Conservation (phyloP, 2,888 invertebrate species). For the Chaetogeoica ovagalla region DNA sequence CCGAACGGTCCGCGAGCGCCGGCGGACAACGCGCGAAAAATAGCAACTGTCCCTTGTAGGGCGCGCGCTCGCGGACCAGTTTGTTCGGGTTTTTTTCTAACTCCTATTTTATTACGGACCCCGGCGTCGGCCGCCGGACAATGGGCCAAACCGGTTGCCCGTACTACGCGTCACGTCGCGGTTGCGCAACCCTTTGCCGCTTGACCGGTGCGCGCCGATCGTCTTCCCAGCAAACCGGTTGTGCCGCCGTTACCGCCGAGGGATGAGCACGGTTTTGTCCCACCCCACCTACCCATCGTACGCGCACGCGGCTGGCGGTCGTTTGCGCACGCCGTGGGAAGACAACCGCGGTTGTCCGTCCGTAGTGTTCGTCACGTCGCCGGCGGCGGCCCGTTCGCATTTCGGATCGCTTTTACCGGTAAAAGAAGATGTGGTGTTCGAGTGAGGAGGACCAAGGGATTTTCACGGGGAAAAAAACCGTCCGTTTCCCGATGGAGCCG, state of each 20-base stretch:
- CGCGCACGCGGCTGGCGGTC: no score
- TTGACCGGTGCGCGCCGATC: conserved; percentile 49
- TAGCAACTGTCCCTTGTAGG: conserved; percentile 26
- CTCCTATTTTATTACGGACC: conserved; percentile 30
- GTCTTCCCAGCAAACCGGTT: conserved; percentile 52
- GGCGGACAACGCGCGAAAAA: not conserved
- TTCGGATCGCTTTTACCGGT: no score
- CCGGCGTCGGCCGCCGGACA: conserved; percentile 24
- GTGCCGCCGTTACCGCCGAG: conserved; percentile 5
- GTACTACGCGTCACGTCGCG: not conserved
- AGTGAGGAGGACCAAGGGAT: no score
- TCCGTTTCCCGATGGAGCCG: no score
- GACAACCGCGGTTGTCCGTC: no score
- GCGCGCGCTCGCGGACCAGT: conserved; percentile 39
- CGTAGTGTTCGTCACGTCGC: no score
- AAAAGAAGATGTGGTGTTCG: no score
- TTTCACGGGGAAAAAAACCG: no score
- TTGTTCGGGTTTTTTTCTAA: conserved; percentile 19
- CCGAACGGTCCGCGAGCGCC: conserved; percentile 4
- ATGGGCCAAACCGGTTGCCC: conserved; percentile 46
- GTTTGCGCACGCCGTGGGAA: no score
- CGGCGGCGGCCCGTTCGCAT: no score
- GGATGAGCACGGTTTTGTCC: conserved; percentile 38
- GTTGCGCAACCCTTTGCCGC: conserved; percentile 50
- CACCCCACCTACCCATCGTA: not conserved